These are phyloP conservation scores for Cheirogaleus medius DNA, from an alignment of 2,113 vertebrate genomes.

Conservation along the genomic window DNA sequence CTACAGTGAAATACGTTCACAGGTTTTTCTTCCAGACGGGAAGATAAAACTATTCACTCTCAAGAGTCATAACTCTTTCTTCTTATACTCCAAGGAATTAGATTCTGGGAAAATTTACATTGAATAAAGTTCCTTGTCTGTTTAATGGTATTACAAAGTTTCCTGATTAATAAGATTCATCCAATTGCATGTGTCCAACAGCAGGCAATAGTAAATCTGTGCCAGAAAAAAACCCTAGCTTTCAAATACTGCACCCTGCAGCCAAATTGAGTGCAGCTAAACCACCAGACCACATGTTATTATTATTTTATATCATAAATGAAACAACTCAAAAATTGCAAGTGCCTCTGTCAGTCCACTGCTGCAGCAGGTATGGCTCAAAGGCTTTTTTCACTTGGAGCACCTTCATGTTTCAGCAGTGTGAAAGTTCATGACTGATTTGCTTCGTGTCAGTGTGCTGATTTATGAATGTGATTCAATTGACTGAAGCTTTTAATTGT, in stretches of 20 bases:
- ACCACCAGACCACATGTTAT: background rate
- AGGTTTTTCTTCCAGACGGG: background rate
- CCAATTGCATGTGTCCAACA: background rate
- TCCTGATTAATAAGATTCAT: background rate
- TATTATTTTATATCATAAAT: background rate
- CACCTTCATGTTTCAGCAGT: background rate
- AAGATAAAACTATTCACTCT: background rate
- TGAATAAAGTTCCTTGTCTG: background rate
- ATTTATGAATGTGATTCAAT: background rate
- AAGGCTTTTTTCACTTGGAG: background rate
- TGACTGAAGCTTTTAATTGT: background rate
- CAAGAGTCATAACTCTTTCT: background rate
- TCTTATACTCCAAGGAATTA: background rate
- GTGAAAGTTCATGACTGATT: background rate
- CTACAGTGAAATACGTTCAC: background rate
- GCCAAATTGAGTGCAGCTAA: background rate
- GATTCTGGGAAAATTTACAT: background rate
- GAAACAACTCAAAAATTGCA: background rate
- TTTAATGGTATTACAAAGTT: background rate
- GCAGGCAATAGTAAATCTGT: background rate
- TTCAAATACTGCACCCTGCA: background rate
- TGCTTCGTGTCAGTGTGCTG: background rate
- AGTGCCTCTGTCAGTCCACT: background rate
- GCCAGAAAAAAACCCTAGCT: background rate
- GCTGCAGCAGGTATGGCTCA: background rate